Percentiles rank a stretch among this genome's conserved stretches.
Conservation (phyloP, 2,113 vertebrate genomes). For the Pseudorhombus dupliciocellatus region DNA sequence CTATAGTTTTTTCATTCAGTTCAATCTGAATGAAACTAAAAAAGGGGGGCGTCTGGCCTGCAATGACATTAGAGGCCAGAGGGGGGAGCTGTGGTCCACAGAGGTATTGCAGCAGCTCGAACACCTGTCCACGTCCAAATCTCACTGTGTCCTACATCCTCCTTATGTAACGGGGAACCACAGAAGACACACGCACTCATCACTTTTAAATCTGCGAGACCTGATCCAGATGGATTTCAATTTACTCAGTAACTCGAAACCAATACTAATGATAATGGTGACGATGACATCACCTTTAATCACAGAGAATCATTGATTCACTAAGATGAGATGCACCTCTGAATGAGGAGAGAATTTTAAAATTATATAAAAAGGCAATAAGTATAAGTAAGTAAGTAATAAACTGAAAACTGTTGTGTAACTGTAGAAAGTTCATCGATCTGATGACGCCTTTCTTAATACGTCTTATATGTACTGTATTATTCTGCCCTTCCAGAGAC, state of each 20-base stretch:
- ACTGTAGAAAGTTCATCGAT: too few relatives aligned
- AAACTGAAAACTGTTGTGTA: too few relatives aligned
- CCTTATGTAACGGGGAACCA: constrained; percentile 41
- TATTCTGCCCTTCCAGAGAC: constrained; percentile 77
- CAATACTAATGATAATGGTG: neutral
- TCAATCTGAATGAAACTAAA: neutral
- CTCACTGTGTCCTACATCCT: constrained; percentile 60
- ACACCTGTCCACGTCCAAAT: constrained; percentile 55
- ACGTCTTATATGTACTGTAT: neutral
- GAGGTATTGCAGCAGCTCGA: constrained; percentile 12
- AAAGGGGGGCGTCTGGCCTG: neutral
- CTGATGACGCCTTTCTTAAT: neutral
- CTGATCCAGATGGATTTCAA: neutral
- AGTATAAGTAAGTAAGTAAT: too few relatives aligned
- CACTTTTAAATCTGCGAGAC: constrained; percentile 38
- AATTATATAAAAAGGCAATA: too few relatives aligned
- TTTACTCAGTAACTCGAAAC: neutral
- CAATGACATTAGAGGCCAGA: constrained; percentile 42
- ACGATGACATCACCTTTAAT: neutral
- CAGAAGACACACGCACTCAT: constrained; percentile 29
- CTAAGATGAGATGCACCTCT: too few relatives aligned
- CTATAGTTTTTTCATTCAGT: neutral
- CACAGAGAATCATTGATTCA: too few relatives aligned
- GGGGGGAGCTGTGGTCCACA: constrained; percentile 43
- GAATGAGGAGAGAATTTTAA: too few relatives aligned